Evolutionary conservation across 2,113 vertebrate genomes (phyloP), one percentile per base, ranked within the genome.

Genomic region (Seriola aureovittata): DNA sequence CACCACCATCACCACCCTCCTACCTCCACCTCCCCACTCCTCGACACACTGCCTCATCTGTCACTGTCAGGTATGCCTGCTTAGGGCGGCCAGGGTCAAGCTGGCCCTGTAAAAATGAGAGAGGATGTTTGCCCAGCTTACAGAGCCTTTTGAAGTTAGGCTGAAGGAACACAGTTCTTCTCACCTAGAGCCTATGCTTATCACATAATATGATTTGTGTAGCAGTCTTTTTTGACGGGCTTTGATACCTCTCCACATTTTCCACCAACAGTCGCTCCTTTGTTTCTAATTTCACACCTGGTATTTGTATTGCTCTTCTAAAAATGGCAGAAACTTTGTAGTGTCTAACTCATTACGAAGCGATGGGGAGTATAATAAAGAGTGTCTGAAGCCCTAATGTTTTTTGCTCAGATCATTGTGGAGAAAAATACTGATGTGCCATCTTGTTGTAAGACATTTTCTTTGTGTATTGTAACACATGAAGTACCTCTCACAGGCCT

Each of bases 41-140:
- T 90, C 75, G 48, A 92, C 91, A 89, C 91, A 92, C 92, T 90
- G 90, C 86, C 91, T 93, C 93, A 92, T 94, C 93, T 91, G 92
- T 93, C 93, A 94, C 90, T 93, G 93, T 93, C 91, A 91, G 91
- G 86, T 89, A 79, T 82, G 81, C 87, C 80, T 86, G 85, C 50
- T 17, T 52, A 48, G 82, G 84, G 88, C 79, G 48, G 82, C 84
- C 82, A 87, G 88, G 89, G 90, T 93, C 89, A 86, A 81, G 67
- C 86, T 87, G 87, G 84, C 77, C 84, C 85, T 81, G 76, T 77
- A 76, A 88, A 92, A 90, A 86, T 69, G 81, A 87, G 83, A 76
- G 81, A 79, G 87, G 87, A 88, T 90, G 90, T 92, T 93, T 93
- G 89, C 89, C 89, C 83, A 86, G 87, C 88, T 90, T 87, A 71